Evolutionary conservation across 2,113 vertebrate species (phyloP).

Genomic region (Galeopterus variegatus): DNA sequence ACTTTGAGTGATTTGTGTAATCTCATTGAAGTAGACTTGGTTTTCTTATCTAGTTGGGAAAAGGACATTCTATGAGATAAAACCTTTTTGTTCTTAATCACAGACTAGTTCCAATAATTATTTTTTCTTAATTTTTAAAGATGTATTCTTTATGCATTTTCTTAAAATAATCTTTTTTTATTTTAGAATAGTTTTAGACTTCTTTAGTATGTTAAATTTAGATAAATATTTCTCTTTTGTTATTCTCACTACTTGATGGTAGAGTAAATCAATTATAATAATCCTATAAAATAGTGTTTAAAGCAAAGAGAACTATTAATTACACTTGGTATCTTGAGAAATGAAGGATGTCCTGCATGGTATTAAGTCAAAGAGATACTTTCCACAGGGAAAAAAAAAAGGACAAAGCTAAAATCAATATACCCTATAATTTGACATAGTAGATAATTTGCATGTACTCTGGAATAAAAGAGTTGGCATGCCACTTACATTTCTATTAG

Average conservation of each 20-base stretch:
- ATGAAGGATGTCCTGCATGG: not conserved
- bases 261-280: not conserved
- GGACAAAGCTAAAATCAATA: constrained; percentile 3
- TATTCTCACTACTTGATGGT: not conserved
- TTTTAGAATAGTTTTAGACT: not conserved
- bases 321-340: not conserved
- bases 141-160: not conserved
- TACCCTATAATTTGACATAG: not conserved
- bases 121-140: not conserved
- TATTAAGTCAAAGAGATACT: not conserved
- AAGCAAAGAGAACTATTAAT: not conserved
- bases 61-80: not conserved
- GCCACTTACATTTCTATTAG: not conserved
- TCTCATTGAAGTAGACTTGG: not conserved
- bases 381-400: not conserved
- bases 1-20: not conserved
- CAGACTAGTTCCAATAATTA: not conserved
- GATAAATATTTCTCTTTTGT: not conserved
- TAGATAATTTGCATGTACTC: not conserved
- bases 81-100: not conserved
- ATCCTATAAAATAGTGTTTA: not conserved
- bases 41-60: not conserved
- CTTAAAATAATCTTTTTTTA: not conserved
- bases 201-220: not conserved
- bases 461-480: not conserved